Base-by-base conservation (phyloP, 2,113 vertebrate species). In the Peromyscus californicus region DNA sequence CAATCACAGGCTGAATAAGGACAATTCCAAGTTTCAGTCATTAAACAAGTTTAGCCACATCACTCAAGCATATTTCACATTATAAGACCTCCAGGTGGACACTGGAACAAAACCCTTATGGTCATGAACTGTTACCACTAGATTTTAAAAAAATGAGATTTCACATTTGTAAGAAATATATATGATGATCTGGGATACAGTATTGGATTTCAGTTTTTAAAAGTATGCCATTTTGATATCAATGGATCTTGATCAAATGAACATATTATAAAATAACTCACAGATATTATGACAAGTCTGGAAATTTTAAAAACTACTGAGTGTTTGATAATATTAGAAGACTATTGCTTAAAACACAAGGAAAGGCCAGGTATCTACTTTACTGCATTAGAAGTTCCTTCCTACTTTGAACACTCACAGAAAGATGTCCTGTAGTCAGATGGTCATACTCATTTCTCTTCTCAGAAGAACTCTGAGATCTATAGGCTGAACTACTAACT, bases 381-480 rank as follows among this genome's bases (percentile, higher is more conserved):
- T 79, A 88, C 42, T 29, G 11, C 33, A 80, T 22, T 29, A 86
- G 36, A 15, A 90, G 22, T n/a, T 84, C 11, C 9, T 83, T 69
- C 24, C 59, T 96, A 76, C 88, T 97, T 54, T 93, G 33, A 91
- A 96, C 92, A 80, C 1, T 59, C 33, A 31, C 39, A 72, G 24
- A 26, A 76, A 45, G 54, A 95, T 67, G 36, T 75, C 29, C 36
- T 16, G 69, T 0, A 89, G 7, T n/a, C 59, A 94, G 24, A 90
- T 45, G n/a, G 3, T 45, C 13, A 76, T 42, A 51, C 48, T 48
- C 1, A 85, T 65, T 65, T 96, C 39, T 89, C 59, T 82, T 96
- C 26, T 42, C 45, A 82, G 86, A 67, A 86, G 10, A 72, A 10
- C 17, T 45, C 1, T 74, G 33, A 79, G 1, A 39, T 89, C 67